Evolutionary conservation across 2,113 vertebrate genomes (phyloP), one percentile per base, ranked within the genome.

Genomic region (Colistium nudipinnis): DNA sequence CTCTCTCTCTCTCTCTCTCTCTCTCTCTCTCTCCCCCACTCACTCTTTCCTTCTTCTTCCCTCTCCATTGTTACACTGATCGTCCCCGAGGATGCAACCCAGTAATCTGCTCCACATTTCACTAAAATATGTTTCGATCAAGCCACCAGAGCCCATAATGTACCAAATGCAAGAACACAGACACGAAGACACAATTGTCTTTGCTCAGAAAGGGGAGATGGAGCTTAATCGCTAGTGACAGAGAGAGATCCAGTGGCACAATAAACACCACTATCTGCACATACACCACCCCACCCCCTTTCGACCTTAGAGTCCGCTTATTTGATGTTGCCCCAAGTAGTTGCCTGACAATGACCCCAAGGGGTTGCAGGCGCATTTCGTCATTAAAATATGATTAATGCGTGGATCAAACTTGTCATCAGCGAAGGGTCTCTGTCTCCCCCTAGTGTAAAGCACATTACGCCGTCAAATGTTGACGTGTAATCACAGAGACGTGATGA

Each of bases 391-490:
- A 43, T 72, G 41, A 87, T 82, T 47, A 64, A 76, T 60, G 27
- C 71, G 36, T 4, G 8, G 33, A 22, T 13, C 16, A 49, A 31
- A 13, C 14, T 1, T 53, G 28, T 70, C 43, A 60, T 76, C 48
- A 65, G 72, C 33, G 14, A 62, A 85, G 87, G 87, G 82, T 88
- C 81, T 92, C 49, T 90, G 90, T 90, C 90, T 91, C 90, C 90
- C 88, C 78, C 89, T 92, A 85, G 89, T 92, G 90, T 82, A 61
- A 82, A 76, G 61, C 39, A 56, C 13, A 56, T 65, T n/a, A 43
- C 70, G 79, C 65, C 79, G 83, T 76, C 43, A 75, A 41, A 59
- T 2, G 27, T 35, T 61, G 65, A 82, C 70, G 44, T 33, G 31
- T 43, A 47, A 78, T 77, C 62, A 81, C 65, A 57, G 31, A 41